Conservation (phyloP, 2,888 invertebrate genomes). For the Orchesella flavescens region DNA sequence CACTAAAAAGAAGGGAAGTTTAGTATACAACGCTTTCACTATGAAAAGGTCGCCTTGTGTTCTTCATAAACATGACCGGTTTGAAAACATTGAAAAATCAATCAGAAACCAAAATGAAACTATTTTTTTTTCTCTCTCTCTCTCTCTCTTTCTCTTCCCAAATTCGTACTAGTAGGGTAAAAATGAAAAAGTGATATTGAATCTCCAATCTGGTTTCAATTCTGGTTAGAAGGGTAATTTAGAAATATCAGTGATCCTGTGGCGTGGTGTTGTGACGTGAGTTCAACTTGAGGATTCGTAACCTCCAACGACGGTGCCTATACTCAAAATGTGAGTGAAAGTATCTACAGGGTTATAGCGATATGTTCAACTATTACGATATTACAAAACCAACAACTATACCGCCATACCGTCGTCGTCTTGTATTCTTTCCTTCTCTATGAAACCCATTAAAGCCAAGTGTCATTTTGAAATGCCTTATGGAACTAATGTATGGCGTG, state of each 20-base stretch:
- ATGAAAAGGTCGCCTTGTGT: too few relatives aligned
- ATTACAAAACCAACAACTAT: background rate
- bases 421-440: background rate
- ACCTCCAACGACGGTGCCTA: too few relatives aligned
- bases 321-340: too few relatives aligned
- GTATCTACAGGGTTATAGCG: too few relatives aligned
- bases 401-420: background rate
- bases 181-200: conserved; percentile 28
- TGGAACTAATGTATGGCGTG: conserved; percentile 43
- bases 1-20: too few relatives aligned
- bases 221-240: conserved; percentile 7
- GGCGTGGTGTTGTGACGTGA: background rate
- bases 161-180: background rate
- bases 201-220: conserved; percentile 18
- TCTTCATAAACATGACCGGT: background rate
- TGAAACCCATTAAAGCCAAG: conserved; percentile 30
- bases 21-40: too few relatives aligned
- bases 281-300: background rate
- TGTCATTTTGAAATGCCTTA: conserved; percentile 41
- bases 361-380: too few relatives aligned
- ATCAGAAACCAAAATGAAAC: conserved; percentile 17
- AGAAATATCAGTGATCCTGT: background rate
- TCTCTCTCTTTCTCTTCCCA: too few relatives aligned
- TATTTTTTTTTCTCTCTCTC: too few relatives aligned
- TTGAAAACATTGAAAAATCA: background rate